Base-by-base conservation (phyloP, 2,113 vertebrate genomes). In the Gadus chalcogrammus region DNA sequence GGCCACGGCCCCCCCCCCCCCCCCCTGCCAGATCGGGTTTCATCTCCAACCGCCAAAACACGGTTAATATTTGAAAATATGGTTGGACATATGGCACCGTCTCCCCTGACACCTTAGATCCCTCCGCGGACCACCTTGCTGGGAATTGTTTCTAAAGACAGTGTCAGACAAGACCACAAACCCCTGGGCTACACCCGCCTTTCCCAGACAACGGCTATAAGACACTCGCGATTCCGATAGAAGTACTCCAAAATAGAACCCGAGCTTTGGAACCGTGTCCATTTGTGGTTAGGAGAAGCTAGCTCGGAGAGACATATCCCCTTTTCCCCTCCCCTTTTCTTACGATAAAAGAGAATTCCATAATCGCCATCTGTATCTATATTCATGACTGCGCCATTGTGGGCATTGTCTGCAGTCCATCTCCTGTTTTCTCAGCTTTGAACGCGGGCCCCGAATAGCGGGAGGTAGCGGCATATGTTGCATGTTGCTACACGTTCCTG, bases 171-270 rank as follows among this genome's bases (percentile, higher is more conserved):
- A 85, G 85, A 90, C 87, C 88, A 83, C 88, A 86, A 86, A 83
- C 78, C 85, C 85, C 60, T 73, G 79, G 84, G 87, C 84, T 85
- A 83, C 87, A 82, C 84, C 81, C 76, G 82, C 84, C 81, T 88
- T 90, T 90, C 90, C 89, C 85, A 86, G 87, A 84, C 87, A 76
- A 77, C 88, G 84, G 88, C 89, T 85, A 91, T 91, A 84, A 90
- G 86, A 90, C 88, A 90, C 87, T 85, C 85, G 80, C 81, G 84
- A 89, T 91, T 91, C 87, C 88, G 80, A 88, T 87, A 90, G 78
- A 74, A 83, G 84, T 68, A 81, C 83, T 88, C 85, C 61, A 85
- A 91, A 92, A 90, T 88, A 90, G 87, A 87, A 82, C 73, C 52
- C 80, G 81, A 86, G 83, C 78, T 77, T 85, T 67, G 74, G 72